Evolutionary conservation across 64 coral and sea anemone genomes (phyloP).

Genomic region (Pocillopora verrucosa): DNA sequence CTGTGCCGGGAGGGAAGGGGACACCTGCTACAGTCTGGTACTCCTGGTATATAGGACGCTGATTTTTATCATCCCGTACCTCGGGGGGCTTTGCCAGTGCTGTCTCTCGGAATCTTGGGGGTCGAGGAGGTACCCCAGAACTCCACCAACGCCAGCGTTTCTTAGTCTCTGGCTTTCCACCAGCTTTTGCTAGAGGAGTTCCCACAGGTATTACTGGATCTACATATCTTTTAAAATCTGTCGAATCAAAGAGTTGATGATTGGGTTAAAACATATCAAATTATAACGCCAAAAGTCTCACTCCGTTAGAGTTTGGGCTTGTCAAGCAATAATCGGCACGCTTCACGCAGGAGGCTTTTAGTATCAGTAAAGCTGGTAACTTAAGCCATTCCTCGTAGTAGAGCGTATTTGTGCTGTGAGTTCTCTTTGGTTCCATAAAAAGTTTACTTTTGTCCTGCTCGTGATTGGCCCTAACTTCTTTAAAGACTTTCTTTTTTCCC

Average conservation of each 20-base stretch:
- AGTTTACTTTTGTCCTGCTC: too few relatives aligned
- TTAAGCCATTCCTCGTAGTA: too few relatives aligned
- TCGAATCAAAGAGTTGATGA: neutral
- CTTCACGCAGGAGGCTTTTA: too few relatives aligned
- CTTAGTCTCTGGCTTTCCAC: slow-evolving; percentile 61
- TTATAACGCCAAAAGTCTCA: too few relatives aligned
- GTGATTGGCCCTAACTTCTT: too few relatives aligned
- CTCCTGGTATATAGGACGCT: slow-evolving; percentile 81
- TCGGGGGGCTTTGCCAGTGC: slow-evolving; percentile 77
- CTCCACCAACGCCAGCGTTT: slow-evolving; percentile 86
- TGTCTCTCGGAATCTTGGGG: slow-evolving; percentile 88
- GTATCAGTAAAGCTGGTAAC: too few relatives aligned
- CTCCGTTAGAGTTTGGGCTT: too few relatives aligned
- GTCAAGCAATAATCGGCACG: too few relatives aligned
- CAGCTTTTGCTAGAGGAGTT: slow-evolving; percentile 67
- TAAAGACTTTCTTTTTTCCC: too few relatives aligned
- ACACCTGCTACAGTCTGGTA: slow-evolving; percentile 83
- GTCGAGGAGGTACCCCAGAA: slow-evolving; percentile 59
- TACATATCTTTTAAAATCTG: slow-evolving; percentile 66
- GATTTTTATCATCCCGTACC: slow-evolving; percentile 37
- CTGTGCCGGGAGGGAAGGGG: slow-evolving; percentile 68
- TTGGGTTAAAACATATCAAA: too few relatives aligned
- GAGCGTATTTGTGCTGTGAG: too few relatives aligned
- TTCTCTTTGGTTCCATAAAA: too few relatives aligned
- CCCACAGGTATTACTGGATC: slow-evolving; percentile 41